Evolutionary conservation across 2,113 vertebrate genomes (phyloP).

Genomic region (Rhinoptilus africanus): DNA sequence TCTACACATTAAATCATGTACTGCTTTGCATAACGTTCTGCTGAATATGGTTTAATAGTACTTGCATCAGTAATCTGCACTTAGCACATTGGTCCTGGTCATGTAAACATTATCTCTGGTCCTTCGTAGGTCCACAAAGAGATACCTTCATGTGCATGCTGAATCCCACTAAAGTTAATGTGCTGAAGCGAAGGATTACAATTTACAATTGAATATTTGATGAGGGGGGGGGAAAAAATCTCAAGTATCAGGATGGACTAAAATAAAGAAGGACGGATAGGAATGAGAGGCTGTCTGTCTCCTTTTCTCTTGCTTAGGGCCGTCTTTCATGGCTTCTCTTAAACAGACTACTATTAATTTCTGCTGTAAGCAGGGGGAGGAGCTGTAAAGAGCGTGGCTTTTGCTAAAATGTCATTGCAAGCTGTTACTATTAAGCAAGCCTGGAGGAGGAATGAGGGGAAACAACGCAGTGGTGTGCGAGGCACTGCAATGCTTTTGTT

Average conservation of each 20-base stretch:
- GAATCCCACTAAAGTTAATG: neutral
- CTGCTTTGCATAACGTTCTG: neutral
- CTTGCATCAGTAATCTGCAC: neutral
- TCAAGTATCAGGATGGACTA: neutral
- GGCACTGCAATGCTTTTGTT: conserved; percentile 40
- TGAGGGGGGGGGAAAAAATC: neutral
- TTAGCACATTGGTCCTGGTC: neutral
- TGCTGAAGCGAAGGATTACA: neutral
- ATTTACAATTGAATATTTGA: neutral
- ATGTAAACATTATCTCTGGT: neutral
- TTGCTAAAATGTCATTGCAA: conserved; percentile 43
- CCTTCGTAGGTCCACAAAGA: too few species aligned
- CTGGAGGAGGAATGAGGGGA: neutral
- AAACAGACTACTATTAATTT: neutral
- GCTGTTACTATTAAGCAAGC: neutral
- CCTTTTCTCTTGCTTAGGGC: neutral
- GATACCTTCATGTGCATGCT: neutral
- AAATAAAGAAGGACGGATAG: neutral
- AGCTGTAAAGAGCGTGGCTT: neutral
- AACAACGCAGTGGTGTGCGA: neutral
- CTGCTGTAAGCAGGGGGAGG: neutral
- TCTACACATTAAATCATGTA: neutral
- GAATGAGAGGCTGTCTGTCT: neutral
- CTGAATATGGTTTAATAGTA: neutral
- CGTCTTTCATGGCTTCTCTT: neutral